A percentile compares a stretch with the other conserved stretches of the same genome.
phyloP scores from a whole-genome alignment of 2,797 vertebrate species.

The Falco novaeseelandiae region DNA sequence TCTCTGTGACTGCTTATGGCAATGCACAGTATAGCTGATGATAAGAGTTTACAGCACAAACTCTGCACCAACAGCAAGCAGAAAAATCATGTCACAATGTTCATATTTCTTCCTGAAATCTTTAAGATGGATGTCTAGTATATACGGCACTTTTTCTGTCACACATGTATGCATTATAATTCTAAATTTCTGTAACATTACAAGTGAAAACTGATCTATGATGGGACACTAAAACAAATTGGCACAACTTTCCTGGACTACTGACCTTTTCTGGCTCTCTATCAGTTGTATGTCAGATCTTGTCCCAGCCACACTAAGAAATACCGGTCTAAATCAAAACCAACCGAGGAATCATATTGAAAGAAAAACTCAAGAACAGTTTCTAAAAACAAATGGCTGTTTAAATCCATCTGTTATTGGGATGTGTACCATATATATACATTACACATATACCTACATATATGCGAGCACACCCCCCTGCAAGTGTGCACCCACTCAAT shows the following conservation, averaged over 20 bases:
- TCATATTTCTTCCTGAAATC: background rate
- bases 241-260: background rate
- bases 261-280: background rate
- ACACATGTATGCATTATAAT: background rate
- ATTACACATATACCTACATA: background rate
- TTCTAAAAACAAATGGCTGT: background rate
- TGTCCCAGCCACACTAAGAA: background rate
- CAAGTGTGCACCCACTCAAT: fast-evolving
- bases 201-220: background rate
- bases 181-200: background rate
- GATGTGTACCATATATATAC: background rate
- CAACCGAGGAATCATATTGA: background rate
- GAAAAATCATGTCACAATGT: background rate
- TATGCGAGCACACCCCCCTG: too few relatives aligned
- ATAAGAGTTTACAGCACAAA: background rate
- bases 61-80: background rate
- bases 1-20: background rate
- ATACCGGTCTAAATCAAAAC: background rate
- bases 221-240: background rate
- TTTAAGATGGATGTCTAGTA: background rate
- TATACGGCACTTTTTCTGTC: background rate
- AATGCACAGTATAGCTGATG: background rate
- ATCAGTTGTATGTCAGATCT: background rate
- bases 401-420: background rate
- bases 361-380: background rate